These are phyloP conservation scores for Rhombomys opimus DNA, from an alignment of 2,113 vertebrate species.

Conservation along the genomic window DNA sequence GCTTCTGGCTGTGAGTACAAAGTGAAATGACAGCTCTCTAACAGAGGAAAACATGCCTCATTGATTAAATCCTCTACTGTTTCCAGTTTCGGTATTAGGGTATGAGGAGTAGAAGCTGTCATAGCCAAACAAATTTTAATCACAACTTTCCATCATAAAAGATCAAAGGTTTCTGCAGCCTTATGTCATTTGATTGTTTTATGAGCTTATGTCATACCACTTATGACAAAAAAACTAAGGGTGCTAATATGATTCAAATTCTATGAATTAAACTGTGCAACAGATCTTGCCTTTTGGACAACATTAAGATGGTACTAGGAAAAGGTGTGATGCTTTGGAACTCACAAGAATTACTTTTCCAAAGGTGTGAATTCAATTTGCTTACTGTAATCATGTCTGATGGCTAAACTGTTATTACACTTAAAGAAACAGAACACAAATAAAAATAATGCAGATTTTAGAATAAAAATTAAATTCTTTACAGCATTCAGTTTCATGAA, in stretches of 20 bases:
- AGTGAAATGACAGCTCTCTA: not conserved
- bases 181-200: slow-evolving; percentile 18
- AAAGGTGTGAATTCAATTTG: slow-evolving; percentile 54
- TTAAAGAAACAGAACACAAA: not conserved
- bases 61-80: slow-evolving; percentile 28
- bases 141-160: not conserved
- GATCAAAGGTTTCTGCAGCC: not conserved
- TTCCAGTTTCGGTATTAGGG: not conserved
- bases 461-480: slow-evolving; percentile 8
- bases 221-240: slow-evolving; percentile 28
- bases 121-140: not conserved
- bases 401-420: slow-evolving; percentile 23
- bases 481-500: not conserved
- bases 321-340: slow-evolving; percentile 42
- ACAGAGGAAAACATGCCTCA: slow-evolving; percentile 34
- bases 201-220: not conserved
- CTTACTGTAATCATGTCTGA: slow-evolving; percentile 62
- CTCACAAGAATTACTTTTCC: not conserved
- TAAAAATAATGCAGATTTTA: slow-evolving; percentile 12
- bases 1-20: not conserved
- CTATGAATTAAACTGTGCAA: slow-evolving; percentile 30
- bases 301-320: not conserved
- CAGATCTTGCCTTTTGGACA: slow-evolving; percentile 40
- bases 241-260: slow-evolving; percentile 22
- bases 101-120: not conserved